phyloP scores from a whole-genome alignment of 1,140 invertebrate genomes.

The Drosophila bifasciata region DNA sequence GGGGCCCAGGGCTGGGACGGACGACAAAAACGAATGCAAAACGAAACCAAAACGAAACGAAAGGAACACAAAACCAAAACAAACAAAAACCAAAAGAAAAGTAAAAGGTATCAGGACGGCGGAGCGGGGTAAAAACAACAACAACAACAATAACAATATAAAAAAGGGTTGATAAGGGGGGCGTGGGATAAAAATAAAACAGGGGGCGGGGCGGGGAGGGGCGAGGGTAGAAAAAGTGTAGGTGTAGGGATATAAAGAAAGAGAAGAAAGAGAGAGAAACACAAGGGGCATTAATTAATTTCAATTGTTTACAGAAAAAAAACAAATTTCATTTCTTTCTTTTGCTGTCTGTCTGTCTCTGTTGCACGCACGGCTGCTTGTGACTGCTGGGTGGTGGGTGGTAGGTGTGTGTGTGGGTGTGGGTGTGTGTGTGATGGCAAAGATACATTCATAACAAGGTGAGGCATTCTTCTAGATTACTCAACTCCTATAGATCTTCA shows the following conservation, averaged over 20 bases:
- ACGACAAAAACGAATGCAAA: constrained; percentile 5
- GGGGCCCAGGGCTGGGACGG: too few relatives aligned
- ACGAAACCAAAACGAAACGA: not conserved
- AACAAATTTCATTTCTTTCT: constrained; percentile 27
- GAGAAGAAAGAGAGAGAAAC: constrained; percentile 42
- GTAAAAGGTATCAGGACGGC: not conserved
- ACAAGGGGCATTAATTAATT: constrained; percentile 46
- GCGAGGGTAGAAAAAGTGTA: constrained; percentile 2
- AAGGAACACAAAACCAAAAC: not conserved
- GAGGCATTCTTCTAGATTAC: too few relatives aligned
- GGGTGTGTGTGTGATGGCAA: not conserved
- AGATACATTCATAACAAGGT: too few relatives aligned
- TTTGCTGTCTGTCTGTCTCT: constrained; percentile 2
- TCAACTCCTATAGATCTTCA: too few relatives aligned
- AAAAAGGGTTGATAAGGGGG: not conserved
- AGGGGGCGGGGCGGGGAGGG: not conserved
- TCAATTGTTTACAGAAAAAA: constrained; percentile 25
- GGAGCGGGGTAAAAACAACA: constrained; percentile 2
- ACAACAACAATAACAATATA: constrained; percentile 19
- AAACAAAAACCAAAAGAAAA: constrained; percentile 4
- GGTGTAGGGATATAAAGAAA: constrained; percentile 5
- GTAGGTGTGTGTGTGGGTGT: not conserved
- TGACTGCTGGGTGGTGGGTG: constrained; percentile 5
- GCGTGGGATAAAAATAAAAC: not conserved
- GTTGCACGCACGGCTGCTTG: not conserved